Conservation (phyloP, 2,113 vertebrate genomes). For the Phylloscopus trochiloides region DNA sequence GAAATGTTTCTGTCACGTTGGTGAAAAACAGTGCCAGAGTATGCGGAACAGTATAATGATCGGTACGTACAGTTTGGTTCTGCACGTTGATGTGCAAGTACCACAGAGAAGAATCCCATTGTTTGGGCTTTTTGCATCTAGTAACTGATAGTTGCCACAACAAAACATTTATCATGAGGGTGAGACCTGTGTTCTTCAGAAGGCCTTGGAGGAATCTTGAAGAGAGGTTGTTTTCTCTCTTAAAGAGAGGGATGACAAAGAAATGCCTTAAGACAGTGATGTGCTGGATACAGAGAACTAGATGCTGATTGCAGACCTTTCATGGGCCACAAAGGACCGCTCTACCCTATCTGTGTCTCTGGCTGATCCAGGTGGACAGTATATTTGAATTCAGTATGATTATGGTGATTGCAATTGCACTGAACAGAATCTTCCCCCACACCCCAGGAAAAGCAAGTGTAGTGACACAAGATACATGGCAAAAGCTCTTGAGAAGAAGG, state of each 20-base stretch:
- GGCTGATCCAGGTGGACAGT: not conserved
- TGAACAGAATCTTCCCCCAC: not conserved
- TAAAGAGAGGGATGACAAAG: not conserved
- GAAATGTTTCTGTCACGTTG: not conserved
- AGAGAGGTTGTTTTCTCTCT: not conserved
- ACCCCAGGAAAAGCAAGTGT: not conserved
- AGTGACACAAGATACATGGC: not conserved
- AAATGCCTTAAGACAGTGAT: not conserved
- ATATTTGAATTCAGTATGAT: not conserved
- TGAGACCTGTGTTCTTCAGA: not conserved
- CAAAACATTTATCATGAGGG: not conserved
- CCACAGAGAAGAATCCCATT: not conserved
- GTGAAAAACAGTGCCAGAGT: not conserved
- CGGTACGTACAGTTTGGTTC: fast-evolving
- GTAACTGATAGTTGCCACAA: not conserved
- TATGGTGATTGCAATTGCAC: not conserved
- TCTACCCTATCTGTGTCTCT: not conserved
- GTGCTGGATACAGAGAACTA: not conserved
- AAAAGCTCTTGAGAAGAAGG: not conserved
- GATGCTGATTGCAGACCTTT: not conserved
- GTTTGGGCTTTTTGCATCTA: not conserved
- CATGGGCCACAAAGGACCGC: not conserved
- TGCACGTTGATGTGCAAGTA: not conserved
- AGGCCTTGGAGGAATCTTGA: not conserved
- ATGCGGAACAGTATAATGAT: not conserved